Evolutionary conservation across 2,888 invertebrate genomes (phyloP), one percentile per base, ranked within the genome.

Genomic region (Amiota communis): DNA sequence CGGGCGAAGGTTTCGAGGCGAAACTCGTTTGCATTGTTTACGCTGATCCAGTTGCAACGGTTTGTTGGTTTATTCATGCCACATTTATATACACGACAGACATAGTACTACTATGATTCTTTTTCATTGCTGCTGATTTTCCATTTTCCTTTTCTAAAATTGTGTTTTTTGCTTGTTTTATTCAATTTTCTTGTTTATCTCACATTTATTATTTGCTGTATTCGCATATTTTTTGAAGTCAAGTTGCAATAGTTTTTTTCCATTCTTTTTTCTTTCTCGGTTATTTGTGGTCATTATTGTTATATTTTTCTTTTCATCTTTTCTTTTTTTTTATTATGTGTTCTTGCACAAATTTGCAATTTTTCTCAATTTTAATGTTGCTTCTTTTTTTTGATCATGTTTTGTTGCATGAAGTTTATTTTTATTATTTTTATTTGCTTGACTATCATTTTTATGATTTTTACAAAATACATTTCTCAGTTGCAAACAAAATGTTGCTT

Each of bases 31-130:
- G 94, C 85, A 92, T 92, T 57, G 93, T 94, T 12, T 92, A 93
- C 57, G 93, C 93, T 2, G 93, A 93, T 84, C 94, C 94, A 6
- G 92, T 92, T 0, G 93, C 93, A 68, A 92, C 93, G 91, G 93
- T 94, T 87, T 90, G 89, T 86, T 78, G 76, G 73, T 68, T 68
- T 48, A 53, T 68, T 68, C 36, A 68, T 68, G 76, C 74, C 74
- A 70, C 78, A 76, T 80, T 65, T 75, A 73, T 77, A 53, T 49
- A 71, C 71, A 74, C 23, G 12, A 53, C 57, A 63, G 2, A 47
- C 53, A 69, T 23, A 23, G 8, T 6, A 6, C 2, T 36, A 6
- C 36, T 36, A 36, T 36, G 36, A 74, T 77, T 74, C 51, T 71
- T 65, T 49, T 65, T 17, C 68, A 49, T 48, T 12, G 13, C 63